phyloP scores from a whole-genome alignment of 2,797 vertebrate species.

The Sebastiscus tertius region DNA sequence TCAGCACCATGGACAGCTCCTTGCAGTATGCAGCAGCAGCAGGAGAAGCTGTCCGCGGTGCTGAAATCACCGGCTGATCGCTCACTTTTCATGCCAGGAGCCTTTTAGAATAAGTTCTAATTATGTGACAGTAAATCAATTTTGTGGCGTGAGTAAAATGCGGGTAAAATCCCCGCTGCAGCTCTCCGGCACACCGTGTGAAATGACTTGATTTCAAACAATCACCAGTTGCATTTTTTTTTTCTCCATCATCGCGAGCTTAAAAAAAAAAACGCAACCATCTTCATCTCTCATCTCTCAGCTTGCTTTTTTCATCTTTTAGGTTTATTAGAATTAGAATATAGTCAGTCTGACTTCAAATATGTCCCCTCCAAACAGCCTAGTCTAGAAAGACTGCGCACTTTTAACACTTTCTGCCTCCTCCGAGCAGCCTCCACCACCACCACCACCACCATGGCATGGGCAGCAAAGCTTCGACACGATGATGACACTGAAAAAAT shows the following conservation, averaged over 20 bases:
- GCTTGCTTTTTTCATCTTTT: not conserved
- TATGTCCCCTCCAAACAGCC: not conserved
- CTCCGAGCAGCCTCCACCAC: not conserved
- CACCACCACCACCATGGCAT: not conserved
- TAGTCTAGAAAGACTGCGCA: conserved; percentile 54
- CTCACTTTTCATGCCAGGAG: conserved; percentile 42
- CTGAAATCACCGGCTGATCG: conserved; percentile 17
- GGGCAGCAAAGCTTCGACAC: conserved; percentile 25
- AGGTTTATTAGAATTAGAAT: not conserved
- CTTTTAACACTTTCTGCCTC: conserved; percentile 63
- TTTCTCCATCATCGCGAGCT: not conserved
- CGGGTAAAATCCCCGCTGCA: too few relatives aligned
- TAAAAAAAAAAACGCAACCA: not conserved
- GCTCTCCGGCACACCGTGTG: not conserved
- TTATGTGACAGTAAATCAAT: not conserved
- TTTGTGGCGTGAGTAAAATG: not conserved
- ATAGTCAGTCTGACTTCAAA: not conserved
- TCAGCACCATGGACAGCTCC: conserved; percentile 44
- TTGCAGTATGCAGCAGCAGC: not conserved
- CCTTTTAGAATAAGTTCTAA: not conserved
- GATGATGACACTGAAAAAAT: not conserved
- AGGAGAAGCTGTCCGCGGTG: conserved; percentile 48
- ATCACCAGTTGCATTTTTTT: conserved; percentile 78
- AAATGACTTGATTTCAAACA: conserved; percentile 49
- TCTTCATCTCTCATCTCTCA: not conserved